Percentiles rank a stretch among this genome's conserved stretches.
Conservation (phyloP, 2,888 invertebrate genomes). For the Hymenopus coronatus region DNA sequence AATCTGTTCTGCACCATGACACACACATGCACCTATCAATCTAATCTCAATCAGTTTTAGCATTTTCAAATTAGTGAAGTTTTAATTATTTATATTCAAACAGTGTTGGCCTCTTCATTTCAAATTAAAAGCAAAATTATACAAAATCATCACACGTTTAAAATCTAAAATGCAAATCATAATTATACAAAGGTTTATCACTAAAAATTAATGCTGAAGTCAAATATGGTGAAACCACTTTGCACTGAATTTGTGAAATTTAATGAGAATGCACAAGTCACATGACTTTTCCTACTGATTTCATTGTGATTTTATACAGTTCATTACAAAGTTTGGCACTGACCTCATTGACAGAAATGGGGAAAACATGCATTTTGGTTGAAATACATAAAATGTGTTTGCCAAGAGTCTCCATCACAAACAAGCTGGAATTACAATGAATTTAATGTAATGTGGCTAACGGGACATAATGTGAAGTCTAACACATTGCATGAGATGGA, state of each 20-base stretch:
- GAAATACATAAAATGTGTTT: too few relatives aligned
- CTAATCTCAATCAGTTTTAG: too few relatives aligned
- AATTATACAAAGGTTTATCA: neutral
- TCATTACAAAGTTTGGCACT: too few relatives aligned
- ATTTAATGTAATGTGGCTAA: too few relatives aligned
- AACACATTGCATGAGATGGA: too few relatives aligned
- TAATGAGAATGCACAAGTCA: neutral
- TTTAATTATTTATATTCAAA: neutral
- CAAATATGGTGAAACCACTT: neutral
- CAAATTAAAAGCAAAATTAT: neutral
- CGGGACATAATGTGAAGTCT: too few relatives aligned
- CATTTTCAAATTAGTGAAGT: neutral
- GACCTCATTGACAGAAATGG: too few relatives aligned
- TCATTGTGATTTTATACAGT: too few relatives aligned
- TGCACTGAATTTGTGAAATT: neutral
- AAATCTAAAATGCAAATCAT: neutral
- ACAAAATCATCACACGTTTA: neutral
- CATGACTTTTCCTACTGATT: too few relatives aligned
- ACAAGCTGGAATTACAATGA: too few relatives aligned
- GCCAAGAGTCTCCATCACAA: too few relatives aligned
- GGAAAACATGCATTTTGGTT: too few relatives aligned
- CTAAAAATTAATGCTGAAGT: neutral
- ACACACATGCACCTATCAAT: neutral
- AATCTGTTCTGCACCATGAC: neutral
- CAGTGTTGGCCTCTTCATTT: neutral